phyloP scores from a whole-genome alignment of 1,140 invertebrate species.

The Sitobion miscanthi region DNA sequence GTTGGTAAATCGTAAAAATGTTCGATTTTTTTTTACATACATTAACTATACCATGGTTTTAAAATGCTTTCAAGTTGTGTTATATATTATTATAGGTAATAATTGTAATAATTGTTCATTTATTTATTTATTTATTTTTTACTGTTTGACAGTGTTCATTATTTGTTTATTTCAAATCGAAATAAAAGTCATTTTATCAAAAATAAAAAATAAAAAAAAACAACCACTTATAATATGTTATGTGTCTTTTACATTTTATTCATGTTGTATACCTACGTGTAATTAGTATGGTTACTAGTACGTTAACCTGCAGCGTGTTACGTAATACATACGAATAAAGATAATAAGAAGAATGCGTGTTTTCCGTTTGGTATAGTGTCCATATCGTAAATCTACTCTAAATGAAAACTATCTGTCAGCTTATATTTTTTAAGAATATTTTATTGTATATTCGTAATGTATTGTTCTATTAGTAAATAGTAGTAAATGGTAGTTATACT shows the following conservation, averaged over 20 bases:
- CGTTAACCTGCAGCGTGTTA: not conserved
- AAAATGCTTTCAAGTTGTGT: conserved; percentile 34
- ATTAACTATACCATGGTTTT: conserved; percentile 16
- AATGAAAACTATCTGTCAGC: no score
- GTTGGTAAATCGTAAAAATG: not conserved
- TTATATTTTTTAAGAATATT: not conserved
- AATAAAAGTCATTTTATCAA: not conserved
- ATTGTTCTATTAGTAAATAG: not conserved
- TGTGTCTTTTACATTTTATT: not conserved
- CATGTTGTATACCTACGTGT: not conserved
- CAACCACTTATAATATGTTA: not conserved
- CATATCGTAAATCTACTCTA: not conserved
- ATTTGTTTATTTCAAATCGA: not conserved
- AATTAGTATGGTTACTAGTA: not conserved
- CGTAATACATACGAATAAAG: no score
- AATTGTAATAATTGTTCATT: not conserved
- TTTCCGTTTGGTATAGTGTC: no score
- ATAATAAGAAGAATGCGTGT: no score
- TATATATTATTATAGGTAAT: not conserved
- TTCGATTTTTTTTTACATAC: conserved; percentile 1
- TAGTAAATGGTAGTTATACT: not conserved
- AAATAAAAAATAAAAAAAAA: not conserved
- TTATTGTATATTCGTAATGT: not conserved
- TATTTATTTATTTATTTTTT: conserved; percentile 7
- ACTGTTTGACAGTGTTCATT: not conserved